Base-by-base conservation (phyloP, 2,113 vertebrate species). In the Eubucco bourcierii region DNA sequence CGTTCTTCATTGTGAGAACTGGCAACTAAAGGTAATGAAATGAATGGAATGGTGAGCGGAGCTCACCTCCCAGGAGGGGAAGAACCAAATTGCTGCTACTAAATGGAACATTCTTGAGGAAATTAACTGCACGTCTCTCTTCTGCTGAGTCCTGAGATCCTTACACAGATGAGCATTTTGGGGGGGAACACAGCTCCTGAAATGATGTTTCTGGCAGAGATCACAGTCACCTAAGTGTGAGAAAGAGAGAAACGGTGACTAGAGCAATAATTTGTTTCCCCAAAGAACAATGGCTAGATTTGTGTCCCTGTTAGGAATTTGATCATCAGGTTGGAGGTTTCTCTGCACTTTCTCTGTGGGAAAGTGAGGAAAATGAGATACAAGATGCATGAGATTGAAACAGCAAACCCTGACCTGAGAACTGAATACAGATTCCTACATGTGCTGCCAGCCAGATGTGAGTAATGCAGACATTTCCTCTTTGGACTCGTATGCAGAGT, bases 401-500 rank as follows among this genome's bases (percentile, higher is more conserved):
- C 1, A 53, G 47, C 3, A 4, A 83, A 28, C 37, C 3, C 44
- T 52, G 33, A 68, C 37, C 92, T 74, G 84, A 60, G 78, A 61
- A 47, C 6, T 52, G 23, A 52, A 17, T 65, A 28, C 3, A 1
- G 73, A 9, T 71, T 87, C n/a, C 37, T 31, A 5, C 72, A 7
- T 9, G 46, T 0, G 0, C 84, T 96, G 95, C 87, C 86, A 79
- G 84, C 91, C 89, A 94, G 79, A 90, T 96, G 96, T 93, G 91
- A 93, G 89, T 58, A 92, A 64, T n/a, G 55, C 86, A 84, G 83
- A 65, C 46, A 3, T 90, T 95, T 95, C 90, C 94, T 92, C 80
- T 92, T 60, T 75, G 92, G 83, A 34, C 3, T 3, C 15, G 21
- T 77, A 33, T 10, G 29, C 74, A 87, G 56, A 82, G 58, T 58